Percentiles rank a stretch among this genome's conserved stretches.
Evolutionary conservation across 2,797 vertebrate genomes (phyloP).

Genomic region (Malacoraja senta): DNA sequence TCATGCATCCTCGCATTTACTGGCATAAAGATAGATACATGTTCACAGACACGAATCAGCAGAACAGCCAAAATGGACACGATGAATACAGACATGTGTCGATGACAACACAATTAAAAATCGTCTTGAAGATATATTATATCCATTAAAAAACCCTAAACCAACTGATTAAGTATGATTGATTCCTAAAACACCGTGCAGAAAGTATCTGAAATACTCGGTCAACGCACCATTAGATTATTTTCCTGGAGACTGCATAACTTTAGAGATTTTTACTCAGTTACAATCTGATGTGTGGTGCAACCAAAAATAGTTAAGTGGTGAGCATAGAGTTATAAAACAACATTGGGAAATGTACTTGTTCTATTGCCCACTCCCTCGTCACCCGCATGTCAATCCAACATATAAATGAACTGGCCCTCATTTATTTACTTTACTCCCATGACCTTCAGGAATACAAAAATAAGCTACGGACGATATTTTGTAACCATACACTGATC

Average conservation of each 20-base stretch:
- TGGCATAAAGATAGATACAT: neutral
- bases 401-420: neutral
- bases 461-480: neutral
- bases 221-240: neutral
- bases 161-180: neutral
- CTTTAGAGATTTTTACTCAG: constrained; percentile 3
- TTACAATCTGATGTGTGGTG: neutral
- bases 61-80: neutral
- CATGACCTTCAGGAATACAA: neutral
- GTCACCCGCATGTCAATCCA: neutral
- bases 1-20: neutral
- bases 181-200: neutral
- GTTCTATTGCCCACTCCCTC: neutral
- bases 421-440: neutral
- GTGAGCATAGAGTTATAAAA: neutral
- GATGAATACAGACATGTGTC: neutral
- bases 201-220: neutral
- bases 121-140: neutral
- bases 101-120: neutral
- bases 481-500: neutral
- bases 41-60: neutral
- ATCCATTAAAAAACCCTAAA: neutral
- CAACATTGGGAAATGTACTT: neutral
- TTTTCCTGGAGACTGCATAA: neutral
- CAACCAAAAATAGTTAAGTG: neutral